Evolutionary conservation across 2,113 vertebrate genomes (phyloP).

Genomic region (Lagenorhynchus albirostris): DNA sequence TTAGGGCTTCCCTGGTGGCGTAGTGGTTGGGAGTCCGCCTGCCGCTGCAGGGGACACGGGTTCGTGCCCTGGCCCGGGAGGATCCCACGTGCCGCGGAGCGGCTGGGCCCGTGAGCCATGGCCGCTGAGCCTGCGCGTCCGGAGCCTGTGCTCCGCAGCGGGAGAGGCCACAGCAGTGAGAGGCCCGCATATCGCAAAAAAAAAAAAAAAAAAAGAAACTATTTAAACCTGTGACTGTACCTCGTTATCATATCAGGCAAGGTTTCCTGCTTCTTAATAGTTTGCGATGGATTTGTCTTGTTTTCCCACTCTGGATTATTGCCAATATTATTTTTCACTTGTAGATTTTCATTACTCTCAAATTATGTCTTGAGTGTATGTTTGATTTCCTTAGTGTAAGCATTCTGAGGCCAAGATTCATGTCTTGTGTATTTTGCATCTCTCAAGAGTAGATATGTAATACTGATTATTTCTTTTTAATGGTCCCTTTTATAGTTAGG

Average conservation of each 20-base stretch:
- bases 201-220: no score
- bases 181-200: no score
- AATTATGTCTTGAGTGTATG: background rate
- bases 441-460: slow-evolving; percentile 39
- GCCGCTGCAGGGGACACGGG: no score
- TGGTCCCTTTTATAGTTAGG: background rate
- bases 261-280: background rate
- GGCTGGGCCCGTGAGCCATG: no score
- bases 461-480: background rate
- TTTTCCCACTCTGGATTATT: background rate
- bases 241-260: background rate
- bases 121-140: no score
- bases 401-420: background rate
- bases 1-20: no score
- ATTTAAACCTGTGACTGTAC: background rate
- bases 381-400: slow-evolving; percentile 48
- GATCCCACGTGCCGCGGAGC: no score
- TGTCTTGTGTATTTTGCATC: slow-evolving; percentile 13
- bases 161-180: no score
- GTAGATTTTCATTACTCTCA: background rate
- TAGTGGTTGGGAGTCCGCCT: no score
- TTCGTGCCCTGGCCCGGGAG: no score
- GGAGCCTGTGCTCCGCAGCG: no score
- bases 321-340: background rate
- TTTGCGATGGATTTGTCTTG: background rate